These are phyloP conservation scores for Manis javanica DNA, from an alignment of 2,797 vertebrate species.

Conservation along the genomic window DNA sequence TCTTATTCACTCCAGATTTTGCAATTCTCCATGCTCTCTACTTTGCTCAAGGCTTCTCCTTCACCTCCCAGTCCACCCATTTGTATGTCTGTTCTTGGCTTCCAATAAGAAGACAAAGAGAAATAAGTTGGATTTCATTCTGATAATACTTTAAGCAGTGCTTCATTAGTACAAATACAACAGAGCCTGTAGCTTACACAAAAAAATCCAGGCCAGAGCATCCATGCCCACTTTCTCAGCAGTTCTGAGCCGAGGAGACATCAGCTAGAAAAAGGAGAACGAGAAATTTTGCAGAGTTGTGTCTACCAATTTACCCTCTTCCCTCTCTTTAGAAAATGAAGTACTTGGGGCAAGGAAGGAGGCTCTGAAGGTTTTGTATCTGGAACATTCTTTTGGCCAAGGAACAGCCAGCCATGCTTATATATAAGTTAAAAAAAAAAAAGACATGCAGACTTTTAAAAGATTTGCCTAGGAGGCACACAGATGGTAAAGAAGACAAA, in stretches of 20 bases:
- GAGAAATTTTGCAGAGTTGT: neutral
- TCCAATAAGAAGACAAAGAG: neutral
- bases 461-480: neutral
- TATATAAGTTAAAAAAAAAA: neutral
- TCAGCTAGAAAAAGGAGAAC: neutral
- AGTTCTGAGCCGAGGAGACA: neutral
- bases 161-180: neutral
- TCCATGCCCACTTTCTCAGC: neutral
- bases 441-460: neutral
- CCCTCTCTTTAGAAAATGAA: neutral
- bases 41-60: neutral
- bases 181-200: neutral
- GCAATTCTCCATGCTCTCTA: neutral
- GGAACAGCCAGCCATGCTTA: neutral
- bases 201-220: neutral
- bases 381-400: neutral
- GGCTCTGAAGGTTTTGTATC: neutral
- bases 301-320: neutral
- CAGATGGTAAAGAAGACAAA: constrained; percentile 53
- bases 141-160: neutral
- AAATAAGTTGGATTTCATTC: neutral
- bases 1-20: neutral
- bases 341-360: neutral
- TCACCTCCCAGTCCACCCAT: neutral
- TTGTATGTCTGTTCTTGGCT: neutral